Conservation (phyloP, 1,140 invertebrate species). For the Pogonomyrmex barbatus region DNA sequence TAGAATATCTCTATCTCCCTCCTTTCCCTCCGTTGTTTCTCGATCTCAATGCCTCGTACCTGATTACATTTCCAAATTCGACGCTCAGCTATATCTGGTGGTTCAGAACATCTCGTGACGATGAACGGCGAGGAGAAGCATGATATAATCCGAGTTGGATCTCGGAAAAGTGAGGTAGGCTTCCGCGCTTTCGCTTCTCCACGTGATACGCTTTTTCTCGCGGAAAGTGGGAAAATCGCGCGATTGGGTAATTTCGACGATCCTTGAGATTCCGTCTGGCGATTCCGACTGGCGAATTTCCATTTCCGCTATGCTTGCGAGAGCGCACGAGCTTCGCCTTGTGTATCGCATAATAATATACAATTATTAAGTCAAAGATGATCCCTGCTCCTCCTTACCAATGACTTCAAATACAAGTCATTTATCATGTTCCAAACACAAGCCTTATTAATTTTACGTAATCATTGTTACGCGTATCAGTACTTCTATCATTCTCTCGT, state of each 20-base stretch:
- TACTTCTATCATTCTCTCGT: background rate
- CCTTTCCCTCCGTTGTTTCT: background rate
- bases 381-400: background rate
- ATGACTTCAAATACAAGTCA: background rate
- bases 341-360: background rate
- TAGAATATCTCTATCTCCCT: background rate
- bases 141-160: slow-evolving; percentile 88
- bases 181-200: slow-evolving; percentile 23
- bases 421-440: background rate
- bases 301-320: background rate
- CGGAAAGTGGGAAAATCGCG: background rate
- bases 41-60: background rate
- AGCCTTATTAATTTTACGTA: background rate
- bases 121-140: slow-evolving; percentile 69
- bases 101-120: background rate
- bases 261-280: background rate
- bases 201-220: background rate
- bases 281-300: background rate
- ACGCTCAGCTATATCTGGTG: background rate
- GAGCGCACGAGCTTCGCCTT: background rate
- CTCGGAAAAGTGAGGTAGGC: slow-evolving; percentile 89
- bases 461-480: background rate
- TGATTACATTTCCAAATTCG: slow-evolving; percentile 66
- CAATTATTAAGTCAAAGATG: background rate
- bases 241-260: background rate